Conservation (phyloP, 2,888 invertebrate species). For the Stenotaenia linearis region DNA sequence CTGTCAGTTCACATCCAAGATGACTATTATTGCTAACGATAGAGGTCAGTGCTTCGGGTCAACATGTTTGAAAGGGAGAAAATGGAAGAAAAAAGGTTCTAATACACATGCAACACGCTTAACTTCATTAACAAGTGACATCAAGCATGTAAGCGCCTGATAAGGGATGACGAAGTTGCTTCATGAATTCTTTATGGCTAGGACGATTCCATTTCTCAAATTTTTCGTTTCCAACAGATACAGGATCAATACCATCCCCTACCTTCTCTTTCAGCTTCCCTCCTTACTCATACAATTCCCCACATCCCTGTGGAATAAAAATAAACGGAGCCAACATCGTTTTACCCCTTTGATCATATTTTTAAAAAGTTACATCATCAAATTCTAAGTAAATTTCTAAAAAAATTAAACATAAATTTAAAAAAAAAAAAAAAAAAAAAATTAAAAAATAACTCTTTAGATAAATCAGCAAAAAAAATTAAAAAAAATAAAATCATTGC, state of each 20-base stretch:
- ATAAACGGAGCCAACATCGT: background rate
- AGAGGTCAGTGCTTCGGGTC: slow-evolving; percentile 8
- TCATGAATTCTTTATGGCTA: slow-evolving; percentile 4
- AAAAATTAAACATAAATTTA: background rate
- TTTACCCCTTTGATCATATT: slow-evolving; percentile 1
- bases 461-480: no score
- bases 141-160: slow-evolving; percentile 5
- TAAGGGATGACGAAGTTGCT: slow-evolving; percentile 12
- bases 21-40: slow-evolving; percentile 19
- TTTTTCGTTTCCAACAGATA: slow-evolving; percentile 10
- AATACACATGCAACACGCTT: background rate
- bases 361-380: background rate
- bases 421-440: background rate
- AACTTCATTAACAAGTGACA: slow-evolving; percentile 19
- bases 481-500: no score
- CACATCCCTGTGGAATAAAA: background rate
- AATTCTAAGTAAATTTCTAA: background rate
- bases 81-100: background rate
- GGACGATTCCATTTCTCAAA: slow-evolving; percentile 11
- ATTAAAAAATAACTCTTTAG: background rate
- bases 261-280: background rate
- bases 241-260: slow-evolving; percentile 10
- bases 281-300: slow-evolving; percentile 8
- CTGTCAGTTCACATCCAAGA: slow-evolving; percentile 19
- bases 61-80: background rate